Conservation (phyloP, 2,113 vertebrate genomes). For the Sitta europaea region DNA sequence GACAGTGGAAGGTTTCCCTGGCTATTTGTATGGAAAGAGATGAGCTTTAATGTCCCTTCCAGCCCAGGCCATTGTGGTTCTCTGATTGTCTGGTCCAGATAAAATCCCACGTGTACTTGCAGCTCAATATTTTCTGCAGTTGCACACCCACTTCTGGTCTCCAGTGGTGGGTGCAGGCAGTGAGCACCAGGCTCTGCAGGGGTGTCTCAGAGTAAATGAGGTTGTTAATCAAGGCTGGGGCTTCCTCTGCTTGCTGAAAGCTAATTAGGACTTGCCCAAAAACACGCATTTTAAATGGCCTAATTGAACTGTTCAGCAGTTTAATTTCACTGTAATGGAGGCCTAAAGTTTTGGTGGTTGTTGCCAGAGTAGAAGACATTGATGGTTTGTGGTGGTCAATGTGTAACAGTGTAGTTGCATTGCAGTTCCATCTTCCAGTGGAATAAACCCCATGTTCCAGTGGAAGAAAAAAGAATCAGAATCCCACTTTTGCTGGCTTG, state of each 20-base stretch:
- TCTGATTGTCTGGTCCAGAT: not conserved
- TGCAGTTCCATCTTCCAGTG: not conserved
- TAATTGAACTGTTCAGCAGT: not conserved
- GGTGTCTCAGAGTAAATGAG: not conserved
- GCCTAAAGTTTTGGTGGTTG: not conserved
- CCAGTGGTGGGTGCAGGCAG: not conserved
- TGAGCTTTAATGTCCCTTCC: not conserved
- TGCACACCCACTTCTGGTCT: not conserved
- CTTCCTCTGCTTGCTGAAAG: not conserved
- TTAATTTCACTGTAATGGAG: not conserved
- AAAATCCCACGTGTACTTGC: accelerated
- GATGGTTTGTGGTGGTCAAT: not conserved
- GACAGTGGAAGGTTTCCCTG: not conserved
- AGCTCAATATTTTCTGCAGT: not conserved
- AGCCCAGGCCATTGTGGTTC: not conserved
- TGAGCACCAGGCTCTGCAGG: not conserved
- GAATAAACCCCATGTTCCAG: not conserved
- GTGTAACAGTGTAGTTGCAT: accelerated
- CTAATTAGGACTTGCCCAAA: not conserved
- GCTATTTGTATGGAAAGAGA: not conserved
- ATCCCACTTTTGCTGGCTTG: not conserved
- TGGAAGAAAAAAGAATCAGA: not conserved
- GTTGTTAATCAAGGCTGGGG: not conserved
- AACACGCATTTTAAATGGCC: not conserved
- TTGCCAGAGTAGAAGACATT: not conserved